Evolutionary conservation across 2,797 vertebrate genomes (phyloP), one percentile per base, ranked within the genome.

Genomic region (Smutsia gigantea): DNA sequence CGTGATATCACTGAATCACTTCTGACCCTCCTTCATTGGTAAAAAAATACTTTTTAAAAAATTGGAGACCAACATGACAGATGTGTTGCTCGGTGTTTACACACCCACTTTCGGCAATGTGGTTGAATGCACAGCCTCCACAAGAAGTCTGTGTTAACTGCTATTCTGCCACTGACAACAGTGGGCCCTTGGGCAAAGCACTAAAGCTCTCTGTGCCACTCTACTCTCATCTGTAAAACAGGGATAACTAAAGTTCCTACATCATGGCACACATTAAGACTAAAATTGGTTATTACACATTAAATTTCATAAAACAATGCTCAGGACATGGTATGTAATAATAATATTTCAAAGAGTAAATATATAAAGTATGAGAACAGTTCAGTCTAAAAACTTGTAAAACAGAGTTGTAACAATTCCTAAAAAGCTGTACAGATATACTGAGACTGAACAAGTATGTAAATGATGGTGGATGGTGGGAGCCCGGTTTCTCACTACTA

Each of bases 311-410:
- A 77, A n/a, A 71, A 88, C 31, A 88, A 61, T 34, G 42, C 7
- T 83, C 15, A 46, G 27, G 8, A 63, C 2, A 23, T 46, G 29
- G 10, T 68, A 7, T 23, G n/a, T 63, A 66, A 34, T 57, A 7
- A 74, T 72, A 10, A 83, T 81, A 84, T 34, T 92, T 90, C n/a
- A 74, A 83, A 68, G 63, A 90, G 18, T n/a, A 69, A 91, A 68
- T 31, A n/a, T 96, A 59, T 29, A 77, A 85, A 78, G 42, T 34
- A 46, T 18, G 13, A 96, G 49, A 89, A 71, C 9, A 61, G 39
- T 82, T 61, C 92, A 53, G 61, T 63, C 85, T 79, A 25, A 74
- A 74, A 83, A 79, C 9, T 42, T 94, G 18, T 84, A 74, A 49
- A 82, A 64, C 7, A 87, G n/a, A 94, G 8, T 31, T 90, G 63